A percentile compares a stretch with the other conserved stretches of the same genome.
Evolutionary conservation across 2,113 vertebrate genomes (phyloP).

Genomic region (Hyla sarda): DNA sequence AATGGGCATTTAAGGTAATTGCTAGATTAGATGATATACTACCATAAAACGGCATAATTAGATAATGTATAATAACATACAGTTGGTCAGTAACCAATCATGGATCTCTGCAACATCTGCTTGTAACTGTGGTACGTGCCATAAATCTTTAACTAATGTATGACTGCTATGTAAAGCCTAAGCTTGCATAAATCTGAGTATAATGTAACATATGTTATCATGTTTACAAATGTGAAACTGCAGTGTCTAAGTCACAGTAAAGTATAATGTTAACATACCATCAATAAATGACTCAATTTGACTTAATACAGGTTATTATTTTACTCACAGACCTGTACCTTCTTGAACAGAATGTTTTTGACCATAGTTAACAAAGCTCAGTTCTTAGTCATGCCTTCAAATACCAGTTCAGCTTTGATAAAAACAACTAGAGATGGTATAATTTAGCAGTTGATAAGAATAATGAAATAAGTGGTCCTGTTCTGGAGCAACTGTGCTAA

Average conservation of each 20-base stretch:
- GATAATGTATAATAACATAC: constrained; percentile 40
- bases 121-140: constrained; percentile 16
- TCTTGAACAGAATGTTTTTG: not conserved
- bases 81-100: constrained; percentile 52
- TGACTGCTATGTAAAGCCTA: not conserved
- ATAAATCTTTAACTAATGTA: constrained; percentile 15
- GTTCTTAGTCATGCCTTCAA: too few relatives aligned
- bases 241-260: too few relatives aligned
- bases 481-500: too few relatives aligned
- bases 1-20: constrained; percentile 49
- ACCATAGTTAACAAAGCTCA: not conserved
- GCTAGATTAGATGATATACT: constrained; percentile 40
- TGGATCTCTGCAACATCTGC: constrained; percentile 34
- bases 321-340: not conserved
- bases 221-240: too few relatives aligned
- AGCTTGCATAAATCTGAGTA: constrained; percentile 8
- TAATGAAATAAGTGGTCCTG: too few relatives aligned
- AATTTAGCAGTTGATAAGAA: too few relatives aligned
- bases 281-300: not conserved
- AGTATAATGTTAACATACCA: too few relatives aligned
- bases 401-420: too few relatives aligned
- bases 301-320: not conserved
- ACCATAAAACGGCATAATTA: constrained; percentile 45
- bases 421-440: too few relatives aligned
- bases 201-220: not conserved